Evolutionary conservation across 2,888 invertebrate genomes (phyloP).

Genomic region (Xylocampa areola): DNA sequence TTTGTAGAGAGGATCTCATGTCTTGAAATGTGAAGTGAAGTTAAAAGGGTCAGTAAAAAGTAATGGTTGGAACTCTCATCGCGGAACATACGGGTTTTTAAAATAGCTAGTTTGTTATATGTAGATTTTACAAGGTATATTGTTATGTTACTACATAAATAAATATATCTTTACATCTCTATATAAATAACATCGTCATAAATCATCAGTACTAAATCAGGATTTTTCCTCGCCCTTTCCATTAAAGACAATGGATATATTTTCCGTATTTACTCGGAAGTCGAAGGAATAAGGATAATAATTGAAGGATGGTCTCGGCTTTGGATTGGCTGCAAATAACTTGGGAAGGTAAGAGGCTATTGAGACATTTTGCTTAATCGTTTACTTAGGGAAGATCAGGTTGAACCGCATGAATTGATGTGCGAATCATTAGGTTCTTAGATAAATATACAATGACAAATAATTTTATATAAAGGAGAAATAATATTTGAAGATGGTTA

Average conservation of each 20-base stretch:
- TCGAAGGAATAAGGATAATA: conserved; percentile 25
- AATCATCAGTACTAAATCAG: conserved; percentile 32
- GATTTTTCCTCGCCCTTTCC: conserved; percentile 28
- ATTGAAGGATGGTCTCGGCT: conserved; percentile 8
- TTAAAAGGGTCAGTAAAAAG: conserved; percentile 64
- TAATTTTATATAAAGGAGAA: no score
- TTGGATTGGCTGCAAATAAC: conserved; percentile 3
- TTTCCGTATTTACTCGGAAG: conserved; percentile 35
- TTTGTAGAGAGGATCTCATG: conserved; percentile 56
- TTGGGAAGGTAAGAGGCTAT: background rate
- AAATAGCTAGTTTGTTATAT: conserved; percentile 44
- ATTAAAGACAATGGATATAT: conserved; percentile 30
- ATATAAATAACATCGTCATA: conserved; percentile 27
- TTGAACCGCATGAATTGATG: no score
- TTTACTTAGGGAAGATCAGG: background rate
- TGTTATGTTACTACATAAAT: background rate
- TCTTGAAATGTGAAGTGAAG: conserved; percentile 59
- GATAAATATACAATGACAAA: no score
- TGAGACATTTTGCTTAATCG: background rate
- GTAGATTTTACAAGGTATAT: conserved; percentile 23
- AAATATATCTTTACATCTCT: background rate
- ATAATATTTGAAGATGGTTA: no score
- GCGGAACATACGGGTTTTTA: conserved; percentile 33
- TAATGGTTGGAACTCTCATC: conserved; percentile 56
- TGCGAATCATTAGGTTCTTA: no score